Evolutionary conservation across 2,113 vertebrate genomes (phyloP).

Genomic region (Phyllostomus discolor): DNA sequence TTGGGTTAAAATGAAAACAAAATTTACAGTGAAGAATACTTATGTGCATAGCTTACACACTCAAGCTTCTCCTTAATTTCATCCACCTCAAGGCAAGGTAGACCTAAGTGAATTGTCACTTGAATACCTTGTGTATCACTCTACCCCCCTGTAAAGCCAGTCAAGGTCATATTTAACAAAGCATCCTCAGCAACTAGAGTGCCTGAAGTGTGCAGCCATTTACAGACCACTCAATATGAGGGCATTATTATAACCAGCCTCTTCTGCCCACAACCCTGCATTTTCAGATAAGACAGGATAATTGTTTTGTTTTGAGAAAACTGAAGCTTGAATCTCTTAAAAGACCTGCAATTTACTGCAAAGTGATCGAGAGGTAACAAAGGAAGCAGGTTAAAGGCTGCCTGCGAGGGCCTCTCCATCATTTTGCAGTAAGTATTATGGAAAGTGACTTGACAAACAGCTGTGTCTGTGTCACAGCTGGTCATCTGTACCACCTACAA

Average conservation of each 20-base stretch:
- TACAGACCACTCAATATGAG: constrained; percentile 77
- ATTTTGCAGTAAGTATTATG: constrained; percentile 70
- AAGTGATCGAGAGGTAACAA: constrained; percentile 59
- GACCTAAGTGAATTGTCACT: constrained; percentile 49
- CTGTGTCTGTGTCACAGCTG: constrained; percentile 48
- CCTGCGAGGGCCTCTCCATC: constrained; percentile 34
- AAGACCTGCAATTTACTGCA: constrained; percentile 71
- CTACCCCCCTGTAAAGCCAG: constrained; percentile 55
- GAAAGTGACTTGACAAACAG: constrained; percentile 65
- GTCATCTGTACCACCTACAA: constrained; percentile 61
- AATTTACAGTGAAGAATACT: constrained; percentile 74
- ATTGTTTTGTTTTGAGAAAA: constrained; percentile 73
- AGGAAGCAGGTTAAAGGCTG: constrained; percentile 49
- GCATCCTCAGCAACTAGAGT: constrained; percentile 53
- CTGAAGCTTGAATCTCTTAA: constrained; percentile 65
- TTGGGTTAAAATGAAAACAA: constrained; percentile 71
- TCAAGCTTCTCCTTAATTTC: constrained; percentile 47
- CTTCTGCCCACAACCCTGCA: constrained; percentile 67
- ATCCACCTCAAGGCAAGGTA: constrained; percentile 54
- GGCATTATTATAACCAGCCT: constrained; percentile 75
- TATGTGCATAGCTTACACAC: constrained; percentile 73
- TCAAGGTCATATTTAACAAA: constrained; percentile 47
- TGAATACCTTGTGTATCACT: constrained; percentile 43
- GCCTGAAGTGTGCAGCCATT: constrained; percentile 71
- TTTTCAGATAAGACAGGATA: constrained; percentile 72